phyloP scores from a whole-genome alignment of 1,140 invertebrate species.

The Bombus vancouverensis region DNA sequence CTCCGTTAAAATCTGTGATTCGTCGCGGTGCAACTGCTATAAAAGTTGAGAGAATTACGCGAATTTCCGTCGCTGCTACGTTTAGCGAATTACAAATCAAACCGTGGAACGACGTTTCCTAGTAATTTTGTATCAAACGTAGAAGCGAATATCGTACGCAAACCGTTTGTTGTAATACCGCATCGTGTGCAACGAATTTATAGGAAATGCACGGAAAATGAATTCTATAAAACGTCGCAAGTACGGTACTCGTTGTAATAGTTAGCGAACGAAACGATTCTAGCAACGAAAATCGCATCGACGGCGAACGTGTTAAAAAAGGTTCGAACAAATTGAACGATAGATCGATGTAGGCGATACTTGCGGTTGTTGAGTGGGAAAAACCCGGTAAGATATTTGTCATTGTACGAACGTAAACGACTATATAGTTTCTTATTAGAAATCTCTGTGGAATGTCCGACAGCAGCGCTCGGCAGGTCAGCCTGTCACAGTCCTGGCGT shows the following conservation, averaged over 20 bases:
- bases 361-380: not conserved
- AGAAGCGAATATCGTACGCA: fast-evolving
- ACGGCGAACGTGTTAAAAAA: not conserved
- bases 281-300: not conserved
- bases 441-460: constrained; percentile 36
- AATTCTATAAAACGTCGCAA: not conserved
- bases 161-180: fast-evolving
- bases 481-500: constrained; percentile 83
- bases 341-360: not conserved
- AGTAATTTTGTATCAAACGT: not conserved
- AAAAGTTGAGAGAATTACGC: fast-evolving
- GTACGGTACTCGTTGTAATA: not conserved
- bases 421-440: constrained; percentile 25
- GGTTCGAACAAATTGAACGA: not conserved
- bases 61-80: not conserved
- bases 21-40: fast-evolving
- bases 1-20: not conserved
- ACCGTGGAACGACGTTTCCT: not conserved
- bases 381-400: not conserved
- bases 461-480: constrained; percentile 81
- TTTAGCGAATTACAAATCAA: not conserved
- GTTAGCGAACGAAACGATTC: not conserved
- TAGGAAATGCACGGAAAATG: not conserved
- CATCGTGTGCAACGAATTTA: not conserved
- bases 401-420: not conserved